Percentiles rank a stretch among this genome's conserved stretches.
These are phyloP conservation scores for Rhodinocichla rosea DNA, from an alignment of 2,113 vertebrate species.

Conservation along the genomic window DNA sequence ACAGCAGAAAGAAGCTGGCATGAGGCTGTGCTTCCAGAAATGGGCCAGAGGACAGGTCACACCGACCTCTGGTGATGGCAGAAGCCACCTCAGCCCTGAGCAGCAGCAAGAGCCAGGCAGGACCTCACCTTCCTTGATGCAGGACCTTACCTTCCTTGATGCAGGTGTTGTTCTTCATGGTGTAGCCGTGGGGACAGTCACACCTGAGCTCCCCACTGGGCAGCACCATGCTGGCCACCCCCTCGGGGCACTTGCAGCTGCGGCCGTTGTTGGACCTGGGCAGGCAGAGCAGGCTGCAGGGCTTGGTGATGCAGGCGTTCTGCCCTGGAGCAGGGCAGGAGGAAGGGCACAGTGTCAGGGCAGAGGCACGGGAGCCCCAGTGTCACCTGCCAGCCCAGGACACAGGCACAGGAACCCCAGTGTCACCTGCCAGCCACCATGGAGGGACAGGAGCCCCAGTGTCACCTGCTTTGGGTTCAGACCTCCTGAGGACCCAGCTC, in stretches of 20 bases:
- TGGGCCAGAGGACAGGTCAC: accelerated
- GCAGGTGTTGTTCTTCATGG: slow-evolving; percentile 82
- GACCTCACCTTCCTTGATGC: slow-evolving; percentile 47
- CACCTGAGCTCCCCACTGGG: slow-evolving; percentile 83
- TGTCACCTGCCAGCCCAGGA: background rate
- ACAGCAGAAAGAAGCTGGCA: background rate
- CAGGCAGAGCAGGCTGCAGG: slow-evolving; percentile 91
- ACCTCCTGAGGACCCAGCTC: accelerated
- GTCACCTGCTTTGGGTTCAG: background rate
- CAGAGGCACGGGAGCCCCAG: accelerated
- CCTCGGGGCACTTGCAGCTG: slow-evolving; percentile 90
- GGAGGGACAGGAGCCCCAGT: accelerated
- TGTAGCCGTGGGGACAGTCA: slow-evolving; percentile 86
- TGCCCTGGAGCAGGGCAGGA: slow-evolving; percentile 70
- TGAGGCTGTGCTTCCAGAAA: background rate
- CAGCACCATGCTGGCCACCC: slow-evolving; percentile 70
- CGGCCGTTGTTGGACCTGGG: slow-evolving; percentile 81
- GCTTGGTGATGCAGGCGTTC: slow-evolving; percentile 84
- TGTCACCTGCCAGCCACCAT: accelerated
- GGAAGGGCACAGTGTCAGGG: background rate
- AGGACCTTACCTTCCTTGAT: slow-evolving; percentile 79
- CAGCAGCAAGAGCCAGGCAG: background rate
- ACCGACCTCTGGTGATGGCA: accelerated
- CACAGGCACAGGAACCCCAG: accelerated
- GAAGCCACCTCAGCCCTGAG: background rate